Evolutionary conservation across 2,113 vertebrate species (phyloP), one percentile per base, ranked within the genome.

Genomic region (Tympanuchus pallidicinctus): DNA sequence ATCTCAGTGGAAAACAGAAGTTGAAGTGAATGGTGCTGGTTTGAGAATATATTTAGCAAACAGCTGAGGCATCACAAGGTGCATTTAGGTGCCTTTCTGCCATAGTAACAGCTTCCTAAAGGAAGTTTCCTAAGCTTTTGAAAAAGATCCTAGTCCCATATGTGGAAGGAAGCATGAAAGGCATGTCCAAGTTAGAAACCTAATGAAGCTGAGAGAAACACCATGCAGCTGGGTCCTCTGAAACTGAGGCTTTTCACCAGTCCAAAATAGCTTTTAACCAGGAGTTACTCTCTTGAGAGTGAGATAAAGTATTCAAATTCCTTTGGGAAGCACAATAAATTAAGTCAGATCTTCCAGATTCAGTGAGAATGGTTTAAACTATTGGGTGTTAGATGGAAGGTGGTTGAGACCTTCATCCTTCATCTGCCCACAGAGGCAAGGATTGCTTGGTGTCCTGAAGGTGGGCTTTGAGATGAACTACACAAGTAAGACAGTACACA

Each of bases 21-120:
- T 32, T 76, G 61, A 84, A 90, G n/a, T 66, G 74, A 92, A 56
- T 81, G 48, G 25, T 75, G 57, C 64, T 96, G 43, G 52, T 75
- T 95, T 93, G 90, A 88, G 42, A 61, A 43, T 92, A 79, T 87
- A 85, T 87, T 91, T 94, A 92, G 75, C 40, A 52, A 84, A 95
- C 63, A 91, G 84, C 91, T 96, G 91, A 90, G 61, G 52, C 54
- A 30, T 69, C 50, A 27, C 70, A 87, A 82, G 38, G 84, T 91
- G 43, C 63, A 48, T 91, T 87, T 76, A 84, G 78, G 89, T 89
- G 61, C 74, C 78, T 92, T 91, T 87, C 66, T 42, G 27, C 66
- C 79, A 13, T 11, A 82, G 54, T 56, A 76, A 75, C 14, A 72
- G 59, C 71, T 87, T 94, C 91, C 78, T 76, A 76, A 45, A 84